These are phyloP conservation scores for human (Homo sapiens) DNA, from an alignment of 2,113 vertebrate species.

Conservation along the genomic window DNA sequence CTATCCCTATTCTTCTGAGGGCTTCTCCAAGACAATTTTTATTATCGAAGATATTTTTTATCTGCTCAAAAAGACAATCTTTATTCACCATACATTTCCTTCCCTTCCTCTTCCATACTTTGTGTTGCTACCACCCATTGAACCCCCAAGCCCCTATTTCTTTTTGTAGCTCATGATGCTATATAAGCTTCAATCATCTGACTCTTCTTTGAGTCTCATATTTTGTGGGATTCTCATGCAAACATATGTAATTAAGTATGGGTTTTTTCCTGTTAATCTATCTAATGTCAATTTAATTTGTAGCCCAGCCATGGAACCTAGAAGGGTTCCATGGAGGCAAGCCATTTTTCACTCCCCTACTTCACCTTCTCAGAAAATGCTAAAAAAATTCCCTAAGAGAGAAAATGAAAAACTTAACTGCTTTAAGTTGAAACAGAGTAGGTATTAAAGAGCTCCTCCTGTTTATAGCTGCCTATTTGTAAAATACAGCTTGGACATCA, in stretches of 20 bases:
- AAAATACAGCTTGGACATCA: background rate
- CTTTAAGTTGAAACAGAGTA: background rate
- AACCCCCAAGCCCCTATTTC: background rate
- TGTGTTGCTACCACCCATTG: fast-evolving
- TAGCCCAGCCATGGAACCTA: background rate
- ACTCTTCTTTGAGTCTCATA: background rate
- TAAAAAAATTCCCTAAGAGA: background rate
- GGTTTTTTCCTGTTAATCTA: background rate
- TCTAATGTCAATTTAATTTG: background rate
- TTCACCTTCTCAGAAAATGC: background rate
- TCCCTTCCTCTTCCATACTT: background rate
- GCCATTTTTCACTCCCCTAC: background rate
- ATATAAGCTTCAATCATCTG: background rate
- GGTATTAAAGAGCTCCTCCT: background rate
- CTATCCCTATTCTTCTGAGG: background rate
- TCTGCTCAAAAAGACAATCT: background rate
- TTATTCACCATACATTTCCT: background rate
- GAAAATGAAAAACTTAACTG: background rate
- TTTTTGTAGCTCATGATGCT: background rate
- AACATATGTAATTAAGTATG: background rate
- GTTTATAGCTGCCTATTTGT: background rate
- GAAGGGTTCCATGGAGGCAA: background rate
- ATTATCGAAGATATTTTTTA: background rate
- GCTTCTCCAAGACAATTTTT: background rate
- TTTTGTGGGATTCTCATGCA: background rate